A percentile compares a stretch with the other conserved stretches of the same genome.
Conservation (phyloP, 2,888 invertebrate genomes). For the Eupithecia pulchellata region DNA sequence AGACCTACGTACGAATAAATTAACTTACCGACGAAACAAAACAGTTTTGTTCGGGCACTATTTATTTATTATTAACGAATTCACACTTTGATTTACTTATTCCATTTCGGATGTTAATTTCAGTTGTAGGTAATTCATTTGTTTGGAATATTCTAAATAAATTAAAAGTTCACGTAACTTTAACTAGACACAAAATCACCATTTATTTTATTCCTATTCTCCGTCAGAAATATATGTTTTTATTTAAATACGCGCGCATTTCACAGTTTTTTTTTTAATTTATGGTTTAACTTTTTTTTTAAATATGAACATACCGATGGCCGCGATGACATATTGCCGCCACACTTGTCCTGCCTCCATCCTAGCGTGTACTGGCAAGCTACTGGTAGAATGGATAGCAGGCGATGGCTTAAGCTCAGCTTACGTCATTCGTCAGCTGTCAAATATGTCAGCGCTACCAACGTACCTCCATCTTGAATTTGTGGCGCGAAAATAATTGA, state of each 20-base stretch:
- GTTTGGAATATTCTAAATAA: neutral
- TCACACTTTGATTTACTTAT: neutral
- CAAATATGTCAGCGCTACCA: neutral
- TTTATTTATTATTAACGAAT: neutral
- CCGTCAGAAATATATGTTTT: neutral
- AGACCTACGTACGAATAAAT: no score
- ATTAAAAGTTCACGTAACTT: neutral
- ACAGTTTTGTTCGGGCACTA: neutral
- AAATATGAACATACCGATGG: constrained; percentile 3
- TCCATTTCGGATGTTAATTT: neutral
- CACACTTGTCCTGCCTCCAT: constrained; percentile 85
- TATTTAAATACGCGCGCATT: neutral
- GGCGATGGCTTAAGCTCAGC: neutral
- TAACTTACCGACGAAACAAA: neutral
- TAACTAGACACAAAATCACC: neutral
- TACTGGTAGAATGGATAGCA: neutral
- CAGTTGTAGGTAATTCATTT: neutral
- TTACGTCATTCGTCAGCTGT: neutral
- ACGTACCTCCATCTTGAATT: neutral
- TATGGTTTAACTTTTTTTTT: neutral
- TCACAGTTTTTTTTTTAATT: neutral
- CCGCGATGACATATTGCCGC: constrained; percentile 8
- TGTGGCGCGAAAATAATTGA: neutral
- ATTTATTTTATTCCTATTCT: neutral
- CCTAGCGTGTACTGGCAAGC: constrained; percentile 60